Evolutionary conservation across 1,140 invertebrate genomes (phyloP), one percentile per base, ranked within the genome.

Genomic region (Halictus rubicundus): DNA sequence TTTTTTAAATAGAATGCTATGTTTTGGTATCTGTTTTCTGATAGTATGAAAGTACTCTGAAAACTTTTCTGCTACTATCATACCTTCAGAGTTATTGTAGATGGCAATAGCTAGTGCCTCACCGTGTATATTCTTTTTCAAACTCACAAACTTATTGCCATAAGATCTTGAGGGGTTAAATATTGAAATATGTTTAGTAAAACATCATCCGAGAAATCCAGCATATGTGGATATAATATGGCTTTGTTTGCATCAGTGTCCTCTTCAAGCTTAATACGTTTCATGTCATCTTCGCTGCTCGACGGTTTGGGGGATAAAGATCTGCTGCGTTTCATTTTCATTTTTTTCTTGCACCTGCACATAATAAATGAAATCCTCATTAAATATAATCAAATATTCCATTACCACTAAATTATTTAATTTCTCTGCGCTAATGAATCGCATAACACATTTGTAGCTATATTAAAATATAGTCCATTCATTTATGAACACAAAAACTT

Each of bases 131-230:
- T n/a, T 37, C 14, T 63, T 23, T 9, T 65, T 66, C 70, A 60
- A 76, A 90, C 91, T 93, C 85, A 94, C 94, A 92, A 91, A 79
- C 92, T 92, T 68, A 94, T 52, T 60, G 93, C 88, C 87, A 94
- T 82, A 9, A 94, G 90, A 84, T 94, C 93, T 70, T 91, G 89
- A 2, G 93, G 91, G 82, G 91, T 84, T 52, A 94, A 83, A 88
- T 92, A 91, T 78, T 94, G 93, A 65, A 94, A 91, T 81, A 94
- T 94, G 82, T 94, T 92, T 73, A 94, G 88, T 21, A 94, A 87
- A 52, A 94, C 87, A 87, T 94, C 94, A 83, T 94, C 93, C 10
- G 94, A 94, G 66, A 94, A 91, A 70, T 89, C 83, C 16, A 93
- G 78, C 23, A 93, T 80, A 52, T 86, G 68, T 14, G 60, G 60